Evolutionary conservation across 2,113 vertebrate genomes (phyloP).

Genomic region (Grantiella picta): DNA sequence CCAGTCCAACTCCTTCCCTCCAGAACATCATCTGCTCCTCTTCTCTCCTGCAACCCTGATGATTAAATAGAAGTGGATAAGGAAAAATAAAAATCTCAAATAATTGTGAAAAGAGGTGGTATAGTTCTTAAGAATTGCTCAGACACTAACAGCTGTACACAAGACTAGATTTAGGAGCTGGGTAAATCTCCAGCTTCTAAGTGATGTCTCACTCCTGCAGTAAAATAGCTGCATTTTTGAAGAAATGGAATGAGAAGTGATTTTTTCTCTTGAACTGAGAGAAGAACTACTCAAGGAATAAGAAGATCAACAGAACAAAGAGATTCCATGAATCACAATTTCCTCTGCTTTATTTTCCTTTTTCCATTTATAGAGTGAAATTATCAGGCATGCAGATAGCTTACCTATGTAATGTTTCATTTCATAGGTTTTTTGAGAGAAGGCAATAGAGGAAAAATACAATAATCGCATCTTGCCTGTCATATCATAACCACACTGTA

Average conservation of each 20-base stretch:
- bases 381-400: slow-evolving; percentile 42
- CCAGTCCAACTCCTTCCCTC: background rate
- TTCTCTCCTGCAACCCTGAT: background rate
- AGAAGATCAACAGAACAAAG: slow-evolving; percentile 46
- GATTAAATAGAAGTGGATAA: background rate
- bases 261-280: slow-evolving; percentile 43
- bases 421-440: background rate
- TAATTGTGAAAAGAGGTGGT: background rate
- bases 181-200: background rate
- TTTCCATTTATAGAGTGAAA: slow-evolving; percentile 31
- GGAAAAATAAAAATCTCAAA: background rate
- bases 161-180: background rate
- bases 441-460: slow-evolving; percentile 1
- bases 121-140: background rate
- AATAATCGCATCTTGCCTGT: slow-evolving; percentile 5
- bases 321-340: slow-evolving; percentile 35
- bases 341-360: slow-evolving; percentile 26
- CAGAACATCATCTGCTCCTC: background rate
- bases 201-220: background rate
- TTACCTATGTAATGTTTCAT: slow-evolving; percentile 21
- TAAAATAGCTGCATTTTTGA: slow-evolving; percentile 8
- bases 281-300: slow-evolving; percentile 8
- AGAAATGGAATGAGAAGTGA: background rate
- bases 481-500: background rate
- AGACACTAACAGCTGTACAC: background rate